Conservation (phyloP, 2,888 invertebrate genomes). For the Andrena bicolor region DNA sequence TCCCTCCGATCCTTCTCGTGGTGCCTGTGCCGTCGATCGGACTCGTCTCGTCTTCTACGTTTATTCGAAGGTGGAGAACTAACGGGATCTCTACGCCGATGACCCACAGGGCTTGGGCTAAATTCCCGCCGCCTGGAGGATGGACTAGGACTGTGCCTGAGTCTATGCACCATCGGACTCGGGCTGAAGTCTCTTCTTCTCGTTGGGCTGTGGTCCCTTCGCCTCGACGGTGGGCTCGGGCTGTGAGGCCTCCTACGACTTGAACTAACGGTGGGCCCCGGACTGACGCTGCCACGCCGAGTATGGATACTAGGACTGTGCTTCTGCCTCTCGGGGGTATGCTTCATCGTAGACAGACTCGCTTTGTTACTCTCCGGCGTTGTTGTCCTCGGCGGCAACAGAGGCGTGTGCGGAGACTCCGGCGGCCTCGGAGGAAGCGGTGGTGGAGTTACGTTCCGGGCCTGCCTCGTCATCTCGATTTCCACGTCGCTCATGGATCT, state of each 20-base stretch:
- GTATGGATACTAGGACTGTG: conserved; percentile 75
- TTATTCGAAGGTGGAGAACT: conserved; percentile 83
- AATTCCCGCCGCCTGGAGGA: conserved; percentile 77
- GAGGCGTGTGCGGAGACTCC: conserved; percentile 90
- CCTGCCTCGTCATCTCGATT: conserved; percentile 77
- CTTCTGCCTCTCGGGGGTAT: conserved; percentile 70
- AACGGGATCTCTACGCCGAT: conserved; percentile 80
- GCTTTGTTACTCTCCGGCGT: conserved; percentile 76
- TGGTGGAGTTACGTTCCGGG: conserved; percentile 75
- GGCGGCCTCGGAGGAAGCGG: conserved; percentile 76
- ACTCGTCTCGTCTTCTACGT: conserved; percentile 83
- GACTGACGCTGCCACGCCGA: conserved; percentile 72
- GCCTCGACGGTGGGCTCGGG: conserved; percentile 80
- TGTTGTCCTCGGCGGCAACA: conserved; percentile 86
- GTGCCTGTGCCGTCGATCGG: conserved; percentile 85
- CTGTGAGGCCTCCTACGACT: conserved; percentile 81
- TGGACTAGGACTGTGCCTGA: conserved; percentile 82
- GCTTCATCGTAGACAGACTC: conserved; percentile 64
- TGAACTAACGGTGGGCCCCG: conserved; percentile 60
- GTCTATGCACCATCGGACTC: conserved; percentile 75
- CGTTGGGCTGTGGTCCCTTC: conserved; percentile 81
- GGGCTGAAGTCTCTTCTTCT: conserved; percentile 81
- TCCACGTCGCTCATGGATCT: conserved; percentile 83
- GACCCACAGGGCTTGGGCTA: conserved; percentile 78
- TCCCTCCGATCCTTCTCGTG: conserved; percentile 85